Percentiles rank a stretch among this genome's conserved stretches.
phyloP scores from a whole-genome alignment of 2,797 vertebrate species.

The Pseudomugil tenellus region DNA sequence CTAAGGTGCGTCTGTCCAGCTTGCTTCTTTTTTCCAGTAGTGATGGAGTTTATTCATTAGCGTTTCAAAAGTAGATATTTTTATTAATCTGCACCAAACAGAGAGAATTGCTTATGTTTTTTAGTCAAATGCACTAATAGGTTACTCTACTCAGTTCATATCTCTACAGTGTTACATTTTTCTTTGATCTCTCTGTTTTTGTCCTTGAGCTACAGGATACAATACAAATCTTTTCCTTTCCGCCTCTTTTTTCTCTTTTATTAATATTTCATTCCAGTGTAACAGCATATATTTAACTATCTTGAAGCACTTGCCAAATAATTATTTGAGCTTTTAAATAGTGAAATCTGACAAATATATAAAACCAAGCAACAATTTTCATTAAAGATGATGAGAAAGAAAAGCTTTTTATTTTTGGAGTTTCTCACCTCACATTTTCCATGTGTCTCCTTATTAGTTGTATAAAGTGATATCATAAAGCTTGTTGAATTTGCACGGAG shows the following conservation, averaged over 20 bases:
- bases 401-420: slow-evolving; percentile 27
- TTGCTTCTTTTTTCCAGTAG: neutral
- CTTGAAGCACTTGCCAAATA: slow-evolving; percentile 19
- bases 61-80: slow-evolving; percentile 1
- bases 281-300: slow-evolving; percentile 17
- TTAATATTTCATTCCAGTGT: slow-evolving; percentile 20
- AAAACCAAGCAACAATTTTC: neutral
- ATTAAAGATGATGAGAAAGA: slow-evolving; percentile 2
- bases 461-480: slow-evolving; percentile 1
- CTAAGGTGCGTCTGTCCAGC: neutral
- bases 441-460: slow-evolving; percentile 22
- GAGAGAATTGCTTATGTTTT: neutral
- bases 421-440: slow-evolving; percentile 36
- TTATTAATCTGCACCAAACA: slow-evolving; percentile 10
- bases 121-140: neutral
- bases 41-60: neutral
- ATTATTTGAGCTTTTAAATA: slow-evolving; percentile 21
- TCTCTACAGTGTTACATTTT: slow-evolving; percentile 13
- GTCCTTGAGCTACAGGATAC: slow-evolving; percentile 29
- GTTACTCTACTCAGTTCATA: neutral
- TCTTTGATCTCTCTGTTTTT: slow-evolving; percentile 37
- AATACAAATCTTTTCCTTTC: slow-evolving; percentile 9
- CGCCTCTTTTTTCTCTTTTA: slow-evolving; percentile 4
- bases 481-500: neutral
- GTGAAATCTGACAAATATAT: slow-evolving; percentile 28